Evolutionary conservation across 2,888 invertebrate genomes (phyloP).

Genomic region (Phyto melanocephala): DNA sequence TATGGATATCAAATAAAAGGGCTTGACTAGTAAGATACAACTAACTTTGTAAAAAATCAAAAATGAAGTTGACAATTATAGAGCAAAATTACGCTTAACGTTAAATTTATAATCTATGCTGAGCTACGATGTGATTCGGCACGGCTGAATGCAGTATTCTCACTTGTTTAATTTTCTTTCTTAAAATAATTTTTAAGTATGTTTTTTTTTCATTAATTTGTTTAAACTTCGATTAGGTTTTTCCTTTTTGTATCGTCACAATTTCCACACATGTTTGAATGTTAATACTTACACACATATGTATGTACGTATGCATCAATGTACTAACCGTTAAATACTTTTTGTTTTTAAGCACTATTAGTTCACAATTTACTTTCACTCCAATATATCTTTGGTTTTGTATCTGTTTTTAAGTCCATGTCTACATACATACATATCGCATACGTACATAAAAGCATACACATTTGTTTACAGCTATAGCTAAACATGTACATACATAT

Average conservation of each 20-base stretch:
- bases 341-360: neutral
- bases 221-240: neutral
- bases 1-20: no score
- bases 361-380: constrained; percentile 59
- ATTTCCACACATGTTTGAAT: neutral
- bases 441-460: no score
- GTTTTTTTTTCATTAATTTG: constrained; percentile 26
- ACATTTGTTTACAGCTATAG: no score
- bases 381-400: constrained; percentile 3
- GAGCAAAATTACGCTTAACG: no score
- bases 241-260: neutral
- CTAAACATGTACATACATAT: no score
- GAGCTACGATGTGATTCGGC: no score
- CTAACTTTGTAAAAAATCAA: no score
- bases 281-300: no score
- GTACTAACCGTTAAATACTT: constrained; percentile 27
- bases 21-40: no score
- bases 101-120: no score
- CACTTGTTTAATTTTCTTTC: neutral
- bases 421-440: neutral
- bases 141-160: no score
- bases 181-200: neutral
- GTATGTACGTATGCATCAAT: constrained; percentile 5
- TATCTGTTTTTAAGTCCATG: neutral
- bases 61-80: no score